Base-by-base conservation (phyloP, 2,888 invertebrate species). In the Xanthorhoe designata region DNA sequence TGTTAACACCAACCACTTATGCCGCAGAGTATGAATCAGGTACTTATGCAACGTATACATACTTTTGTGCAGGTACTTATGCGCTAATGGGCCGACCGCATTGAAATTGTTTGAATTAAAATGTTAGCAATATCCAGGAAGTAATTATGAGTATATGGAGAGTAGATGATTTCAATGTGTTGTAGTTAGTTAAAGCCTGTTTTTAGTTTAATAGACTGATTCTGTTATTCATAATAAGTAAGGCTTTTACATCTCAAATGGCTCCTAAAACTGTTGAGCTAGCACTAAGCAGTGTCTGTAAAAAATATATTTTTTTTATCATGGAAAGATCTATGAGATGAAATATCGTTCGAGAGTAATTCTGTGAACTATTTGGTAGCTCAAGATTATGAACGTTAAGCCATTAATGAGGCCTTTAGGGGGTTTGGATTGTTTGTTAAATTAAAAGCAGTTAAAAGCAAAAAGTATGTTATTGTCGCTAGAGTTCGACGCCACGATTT, bases 1-100 rank as follows among this genome's bases (percentile, higher is more conserved):
- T 65, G 70, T 70, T 68, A 68, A 58, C 62, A 57, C 32, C 54
- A 17, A 66, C 68, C 70, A 66, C 64, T 64, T 64, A 64, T 57
- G 57, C 42, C 52, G 42, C 54, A 64, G 58, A 59, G 49, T n/a
- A 38, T 64, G 18, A 54, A 58, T 19, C 24, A 24, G 24, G 38
- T 42, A 42, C 13, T 42, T 42, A 13, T 42, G 38, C 47, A 47
- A 47, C 47, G 6, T 17, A 47, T 17, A 47, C 1, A 17, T 47
- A 15, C 47, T 47, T 47, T 17, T 47, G 47, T 47, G 38, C 24
- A 32, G 32, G 57, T 45, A 24, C 47, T 45, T 61, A 24, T 60
- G 52, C 29, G 17, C 45, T 54, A 49, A 61, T 54, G 54, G 54
- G 32, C 35, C 10, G 35, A 54, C 61, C 61, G 32, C 49, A 49